phyloP scores from a whole-genome alignment of 2,888 invertebrate genomes.

The Nymphalis c-album region DNA sequence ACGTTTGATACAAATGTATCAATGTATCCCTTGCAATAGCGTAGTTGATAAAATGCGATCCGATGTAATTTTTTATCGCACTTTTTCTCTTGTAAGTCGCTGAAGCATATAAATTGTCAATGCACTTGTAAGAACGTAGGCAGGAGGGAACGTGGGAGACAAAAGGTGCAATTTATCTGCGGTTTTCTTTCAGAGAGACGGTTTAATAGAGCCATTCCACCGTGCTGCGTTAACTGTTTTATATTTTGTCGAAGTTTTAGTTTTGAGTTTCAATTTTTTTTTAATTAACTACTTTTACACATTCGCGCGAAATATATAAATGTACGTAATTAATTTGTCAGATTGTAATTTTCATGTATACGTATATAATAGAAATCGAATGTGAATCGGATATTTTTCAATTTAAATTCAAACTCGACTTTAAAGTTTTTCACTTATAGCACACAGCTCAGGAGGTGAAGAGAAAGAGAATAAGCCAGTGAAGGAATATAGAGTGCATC shows the following conservation, averaged over 20 bases:
- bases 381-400: too few species aligned
- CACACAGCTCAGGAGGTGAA: too few species aligned
- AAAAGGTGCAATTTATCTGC: slow-evolving; percentile 41
- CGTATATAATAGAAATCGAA: too few species aligned
- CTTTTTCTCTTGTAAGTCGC: slow-evolving; percentile 4
- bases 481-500: too few species aligned
- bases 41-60: slow-evolving; percentile 1
- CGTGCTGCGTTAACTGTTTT: slow-evolving; percentile 25
- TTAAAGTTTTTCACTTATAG: too few species aligned
- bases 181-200: slow-evolving; percentile 39
- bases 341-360: too few species aligned
- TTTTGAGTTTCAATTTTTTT: slow-evolving; percentile 11
- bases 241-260: slow-evolving; percentile 12
- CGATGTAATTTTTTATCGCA: neutral
- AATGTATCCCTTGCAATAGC: neutral
- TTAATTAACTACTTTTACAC: neutral
- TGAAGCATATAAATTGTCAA: slow-evolving; percentile 20
- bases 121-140: slow-evolving; percentile 28
- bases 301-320: neutral
- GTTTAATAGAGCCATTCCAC: slow-evolving; percentile 35
- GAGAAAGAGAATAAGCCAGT: too few species aligned
- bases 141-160: slow-evolving; percentile 27
- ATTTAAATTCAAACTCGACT: too few species aligned
- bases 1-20: too few species aligned
- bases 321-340: neutral